Evolutionary conservation across 2,888 invertebrate genomes (phyloP).

Genomic region (Scaptomyza parva): DNA sequence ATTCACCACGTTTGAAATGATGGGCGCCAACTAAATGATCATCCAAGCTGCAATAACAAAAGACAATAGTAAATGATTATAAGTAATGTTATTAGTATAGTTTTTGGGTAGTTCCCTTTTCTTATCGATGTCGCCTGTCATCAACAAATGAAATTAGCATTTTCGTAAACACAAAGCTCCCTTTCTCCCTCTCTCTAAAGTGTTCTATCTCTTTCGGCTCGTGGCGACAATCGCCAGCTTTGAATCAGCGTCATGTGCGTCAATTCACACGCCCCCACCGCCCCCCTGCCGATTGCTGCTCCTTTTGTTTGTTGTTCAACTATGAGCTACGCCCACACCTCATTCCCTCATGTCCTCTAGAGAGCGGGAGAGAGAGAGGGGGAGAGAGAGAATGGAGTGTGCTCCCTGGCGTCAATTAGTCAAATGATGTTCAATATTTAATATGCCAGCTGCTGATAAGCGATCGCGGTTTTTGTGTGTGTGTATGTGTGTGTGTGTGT

Average conservation of each 20-base stretch:
- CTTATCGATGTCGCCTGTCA: conserved; percentile 59
- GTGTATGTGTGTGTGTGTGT: not conserved
- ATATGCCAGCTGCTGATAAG: conserved; percentile 79
- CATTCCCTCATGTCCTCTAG: not conserved
- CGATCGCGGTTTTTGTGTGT: conserved; percentile 70
- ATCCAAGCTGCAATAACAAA: conserved; percentile 88
- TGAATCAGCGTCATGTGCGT: conserved; percentile 76
- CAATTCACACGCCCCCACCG: conserved; percentile 73
- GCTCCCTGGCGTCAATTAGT: conserved; percentile 81
- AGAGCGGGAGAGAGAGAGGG: not conserved
- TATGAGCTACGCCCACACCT: conserved; percentile 45
- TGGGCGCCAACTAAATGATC: conserved; percentile 92
- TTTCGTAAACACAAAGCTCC: conserved; percentile 33
- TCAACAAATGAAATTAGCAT: conserved; percentile 72
- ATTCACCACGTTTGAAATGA: conserved; percentile 91
- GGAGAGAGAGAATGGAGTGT: not conserved
- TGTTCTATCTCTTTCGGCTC: not conserved
- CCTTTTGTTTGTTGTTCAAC: conserved; percentile 69
- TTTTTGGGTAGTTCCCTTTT: not conserved
- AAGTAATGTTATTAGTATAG: conserved; percentile 6
- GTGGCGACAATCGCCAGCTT: conserved; percentile 49
- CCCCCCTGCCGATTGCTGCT: not conserved
- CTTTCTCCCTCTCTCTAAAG: not conserved
- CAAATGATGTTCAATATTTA: conserved; percentile 85
- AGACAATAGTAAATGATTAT: conserved; percentile 1